Evolutionary conservation across 2,888 invertebrate genomes (phyloP).

Genomic region (Tenthredo livida): DNA sequence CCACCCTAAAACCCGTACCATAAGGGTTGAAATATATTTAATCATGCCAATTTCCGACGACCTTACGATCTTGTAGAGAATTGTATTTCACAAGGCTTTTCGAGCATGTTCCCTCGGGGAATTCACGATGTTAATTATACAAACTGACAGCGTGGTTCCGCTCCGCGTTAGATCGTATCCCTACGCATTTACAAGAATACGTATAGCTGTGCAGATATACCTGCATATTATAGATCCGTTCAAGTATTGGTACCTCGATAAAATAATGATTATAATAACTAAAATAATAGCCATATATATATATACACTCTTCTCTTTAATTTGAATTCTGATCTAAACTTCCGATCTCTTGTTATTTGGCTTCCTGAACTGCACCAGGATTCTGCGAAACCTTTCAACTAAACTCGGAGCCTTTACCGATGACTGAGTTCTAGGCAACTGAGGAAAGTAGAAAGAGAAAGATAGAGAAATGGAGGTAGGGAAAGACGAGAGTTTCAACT

Average conservation of each 20-base stretch:
- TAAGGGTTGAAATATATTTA: conserved; percentile 25
- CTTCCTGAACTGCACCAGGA: background rate
- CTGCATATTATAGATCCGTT: background rate
- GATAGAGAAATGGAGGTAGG: background rate
- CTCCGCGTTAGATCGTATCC: conserved; percentile 40
- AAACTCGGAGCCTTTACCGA: background rate
- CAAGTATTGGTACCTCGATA: background rate
- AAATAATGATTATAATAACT: conserved; percentile 31
- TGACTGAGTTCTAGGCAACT: conserved; percentile 12
- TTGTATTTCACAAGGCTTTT: conserved; percentile 28
- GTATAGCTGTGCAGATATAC: background rate
- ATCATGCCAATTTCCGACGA: conserved; percentile 31
- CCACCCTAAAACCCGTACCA: background rate
- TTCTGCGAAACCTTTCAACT: conserved; percentile 13
- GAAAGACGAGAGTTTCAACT: conserved; percentile 45
- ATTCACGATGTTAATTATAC: conserved; percentile 43
- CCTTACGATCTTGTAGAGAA: conserved; percentile 21
- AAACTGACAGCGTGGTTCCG: conserved; percentile 40
- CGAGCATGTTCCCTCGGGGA: conserved; percentile 1
- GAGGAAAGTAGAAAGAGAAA: conserved; percentile 28
- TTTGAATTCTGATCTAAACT: conserved; percentile 35
- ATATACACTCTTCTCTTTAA: background rate
- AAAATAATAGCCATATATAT: background rate
- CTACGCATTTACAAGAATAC: conserved; percentile 4
- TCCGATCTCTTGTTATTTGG: conserved; percentile 21